These are phyloP conservation scores for Sturnira hondurensis DNA, from an alignment of 2,113 vertebrate genomes.

Conservation along the genomic window DNA sequence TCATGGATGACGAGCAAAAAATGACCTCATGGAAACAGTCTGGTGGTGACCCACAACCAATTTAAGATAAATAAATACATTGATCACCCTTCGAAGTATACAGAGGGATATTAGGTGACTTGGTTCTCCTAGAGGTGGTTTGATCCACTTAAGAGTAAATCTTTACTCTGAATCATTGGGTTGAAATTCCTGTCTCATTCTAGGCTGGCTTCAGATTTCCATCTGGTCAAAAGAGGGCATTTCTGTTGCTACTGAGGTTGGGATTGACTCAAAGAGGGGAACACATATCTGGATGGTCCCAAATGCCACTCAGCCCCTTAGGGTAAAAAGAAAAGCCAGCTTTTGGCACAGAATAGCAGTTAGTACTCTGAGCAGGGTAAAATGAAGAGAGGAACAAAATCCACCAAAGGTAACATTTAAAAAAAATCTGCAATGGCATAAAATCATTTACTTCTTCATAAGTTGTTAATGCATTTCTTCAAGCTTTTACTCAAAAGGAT, in stretches of 20 bases:
- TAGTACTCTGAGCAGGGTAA: neutral
- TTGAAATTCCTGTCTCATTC: neutral
- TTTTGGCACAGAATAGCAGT: neutral
- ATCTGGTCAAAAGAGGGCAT: neutral
- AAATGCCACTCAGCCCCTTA: neutral
- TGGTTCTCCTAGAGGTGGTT: neutral
- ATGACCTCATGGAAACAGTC: neutral
- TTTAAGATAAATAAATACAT: neutral
- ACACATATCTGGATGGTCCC: rapidly evolving
- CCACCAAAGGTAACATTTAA: neutral
- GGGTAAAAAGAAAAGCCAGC: neutral
- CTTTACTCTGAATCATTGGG: neutral
- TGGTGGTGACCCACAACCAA: neutral
- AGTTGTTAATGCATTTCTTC: neutral
- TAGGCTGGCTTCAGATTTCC: neutral
- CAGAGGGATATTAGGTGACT: rapidly evolving
- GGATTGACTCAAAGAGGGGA: neutral
- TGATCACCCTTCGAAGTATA: neutral
- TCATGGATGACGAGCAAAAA: neutral
- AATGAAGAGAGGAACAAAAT: rapidly evolving
- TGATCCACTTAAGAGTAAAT: neutral
- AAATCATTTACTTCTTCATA: neutral
- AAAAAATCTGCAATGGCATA: neutral
- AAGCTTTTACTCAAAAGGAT: neutral
- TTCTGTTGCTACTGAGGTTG: neutral